These are phyloP conservation scores for Coecobrya sp. DNA, from an alignment of 2,888 invertebrate species.

Conservation along the genomic window DNA sequence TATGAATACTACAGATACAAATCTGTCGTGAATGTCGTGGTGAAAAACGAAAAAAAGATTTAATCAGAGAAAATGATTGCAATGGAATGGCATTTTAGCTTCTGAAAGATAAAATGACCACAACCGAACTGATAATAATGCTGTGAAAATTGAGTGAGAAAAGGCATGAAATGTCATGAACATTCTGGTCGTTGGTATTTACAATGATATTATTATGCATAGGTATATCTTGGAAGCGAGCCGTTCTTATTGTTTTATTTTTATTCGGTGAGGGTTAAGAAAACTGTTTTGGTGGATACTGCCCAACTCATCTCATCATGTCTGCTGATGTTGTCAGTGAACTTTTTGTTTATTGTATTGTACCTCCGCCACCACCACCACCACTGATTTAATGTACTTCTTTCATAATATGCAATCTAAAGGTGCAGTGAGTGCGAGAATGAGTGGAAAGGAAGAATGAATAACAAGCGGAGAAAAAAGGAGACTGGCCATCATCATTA, in stretches of 20 bases:
- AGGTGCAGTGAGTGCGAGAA: conserved; percentile 46
- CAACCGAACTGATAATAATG: conserved; percentile 22
- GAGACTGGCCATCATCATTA: conserved; percentile 41
- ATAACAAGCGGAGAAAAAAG: conserved; percentile 40
- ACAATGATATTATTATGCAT: not conserved
- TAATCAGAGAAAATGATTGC: conserved; percentile 60
- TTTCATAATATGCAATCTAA: not conserved
- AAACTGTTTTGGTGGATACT: conserved; percentile 45
- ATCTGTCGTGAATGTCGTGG: conserved; percentile 47
- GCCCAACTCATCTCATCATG: conserved; percentile 65
- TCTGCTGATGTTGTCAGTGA: conserved; percentile 73
- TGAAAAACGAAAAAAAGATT: conserved; percentile 3
- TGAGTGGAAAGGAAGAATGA: conserved; percentile 67
- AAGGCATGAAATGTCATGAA: conserved; percentile 66
- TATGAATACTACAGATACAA: conserved; percentile 43
- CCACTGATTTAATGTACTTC: conserved; percentile 12
- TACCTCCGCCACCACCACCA: conserved; percentile 22
- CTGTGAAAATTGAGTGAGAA: conserved; percentile 72
- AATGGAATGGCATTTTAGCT: conserved; percentile 47
- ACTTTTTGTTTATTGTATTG: conserved; percentile 68
- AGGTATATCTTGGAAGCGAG: not conserved
- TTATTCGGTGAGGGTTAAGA: not conserved
- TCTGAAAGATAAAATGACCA: conserved; percentile 56
- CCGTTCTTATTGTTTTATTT: conserved; percentile 24
- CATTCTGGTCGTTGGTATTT: conserved; percentile 11